Conservation (phyloP, 2,888 invertebrate species). For the Horisme vitalbata region DNA sequence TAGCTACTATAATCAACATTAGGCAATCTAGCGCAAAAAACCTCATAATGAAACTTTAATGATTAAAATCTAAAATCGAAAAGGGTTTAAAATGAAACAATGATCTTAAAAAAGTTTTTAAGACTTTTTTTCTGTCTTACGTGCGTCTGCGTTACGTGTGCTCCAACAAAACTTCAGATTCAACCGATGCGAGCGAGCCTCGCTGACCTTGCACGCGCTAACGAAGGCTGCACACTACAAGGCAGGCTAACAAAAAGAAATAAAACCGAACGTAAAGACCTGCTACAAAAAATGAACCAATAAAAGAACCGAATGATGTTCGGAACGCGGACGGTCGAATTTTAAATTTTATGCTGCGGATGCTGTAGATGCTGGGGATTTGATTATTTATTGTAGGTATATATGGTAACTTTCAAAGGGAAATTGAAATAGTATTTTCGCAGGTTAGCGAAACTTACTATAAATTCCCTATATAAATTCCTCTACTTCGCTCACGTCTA, state of each 20-base stretch:
- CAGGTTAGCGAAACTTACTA: background rate
- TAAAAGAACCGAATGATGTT: slow-evolving; percentile 59
- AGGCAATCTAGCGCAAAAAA: too few species aligned
- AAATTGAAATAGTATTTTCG: too few species aligned
- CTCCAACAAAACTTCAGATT: slow-evolving; percentile 40
- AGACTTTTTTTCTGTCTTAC: slow-evolving; percentile 26
- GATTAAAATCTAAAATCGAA: background rate
- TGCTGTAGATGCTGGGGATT: slow-evolving; percentile 25
- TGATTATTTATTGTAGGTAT: slow-evolving; percentile 35
- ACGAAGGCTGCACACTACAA: slow-evolving; percentile 76
- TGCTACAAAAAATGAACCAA: slow-evolving; percentile 73
- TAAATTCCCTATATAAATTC: too few species aligned
- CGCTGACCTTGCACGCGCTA: slow-evolving; percentile 74
- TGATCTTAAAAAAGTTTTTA: background rate
- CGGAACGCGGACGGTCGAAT: slow-evolving; percentile 55
- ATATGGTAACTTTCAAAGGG: slow-evolving; percentile 19
- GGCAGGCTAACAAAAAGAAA: slow-evolving; percentile 66
- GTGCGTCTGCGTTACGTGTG: slow-evolving; percentile 23
- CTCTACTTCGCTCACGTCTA: too few species aligned
- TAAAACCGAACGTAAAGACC: slow-evolving; percentile 63
- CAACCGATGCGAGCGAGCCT: slow-evolving; percentile 49
- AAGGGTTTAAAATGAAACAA: background rate
- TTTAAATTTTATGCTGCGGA: slow-evolving; percentile 40
- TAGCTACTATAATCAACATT: too few species aligned
- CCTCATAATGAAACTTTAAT: too few species aligned